These are phyloP conservation scores for Myopa tessellatipennis DNA, from an alignment of 2,888 invertebrate genomes.

Conservation along the genomic window DNA sequence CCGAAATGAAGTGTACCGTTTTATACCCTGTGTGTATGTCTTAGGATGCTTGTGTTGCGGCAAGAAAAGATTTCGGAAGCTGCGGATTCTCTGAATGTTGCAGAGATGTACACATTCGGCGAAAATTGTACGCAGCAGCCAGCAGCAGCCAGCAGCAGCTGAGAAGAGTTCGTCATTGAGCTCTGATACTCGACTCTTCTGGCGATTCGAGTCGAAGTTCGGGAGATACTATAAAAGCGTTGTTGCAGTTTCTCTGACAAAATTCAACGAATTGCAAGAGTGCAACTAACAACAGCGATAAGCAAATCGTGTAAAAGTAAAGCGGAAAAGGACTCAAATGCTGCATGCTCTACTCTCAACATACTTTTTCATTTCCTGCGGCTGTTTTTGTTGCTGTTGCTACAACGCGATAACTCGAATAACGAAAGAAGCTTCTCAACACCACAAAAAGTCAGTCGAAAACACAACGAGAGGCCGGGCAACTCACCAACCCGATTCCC, in stretches of 20 bases:
- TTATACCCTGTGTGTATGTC: too few species aligned
- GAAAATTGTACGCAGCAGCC: slow-evolving; percentile 20
- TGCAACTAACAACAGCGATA: not conserved
- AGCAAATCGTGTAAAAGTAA: too few species aligned
- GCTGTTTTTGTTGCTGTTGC: not conserved
- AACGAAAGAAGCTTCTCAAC: not conserved
- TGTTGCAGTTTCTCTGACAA: not conserved
- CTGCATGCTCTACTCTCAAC: not conserved
- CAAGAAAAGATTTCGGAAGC: too few species aligned
- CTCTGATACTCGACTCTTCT: not conserved
- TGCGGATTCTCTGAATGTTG: too few species aligned
- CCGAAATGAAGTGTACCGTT: too few species aligned
- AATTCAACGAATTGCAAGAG: not conserved
- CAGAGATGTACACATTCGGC: too few species aligned
- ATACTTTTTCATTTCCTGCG: not conserved
- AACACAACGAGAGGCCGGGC: not conserved
- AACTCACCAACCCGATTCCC: not conserved
- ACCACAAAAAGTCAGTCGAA: not conserved
- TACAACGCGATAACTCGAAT: not conserved
- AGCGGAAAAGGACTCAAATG: not conserved
- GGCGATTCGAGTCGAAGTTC: too few species aligned
- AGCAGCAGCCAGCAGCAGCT: slow-evolving; percentile 24
- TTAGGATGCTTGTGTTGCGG: too few species aligned
- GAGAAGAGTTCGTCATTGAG: not conserved
- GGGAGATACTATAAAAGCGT: too few species aligned